A percentile compares a stretch with the other conserved stretches of the same genome.
phyloP scores from a whole-genome alignment of 2,113 vertebrate genomes.

The Camarhynchus parvulus region DNA sequence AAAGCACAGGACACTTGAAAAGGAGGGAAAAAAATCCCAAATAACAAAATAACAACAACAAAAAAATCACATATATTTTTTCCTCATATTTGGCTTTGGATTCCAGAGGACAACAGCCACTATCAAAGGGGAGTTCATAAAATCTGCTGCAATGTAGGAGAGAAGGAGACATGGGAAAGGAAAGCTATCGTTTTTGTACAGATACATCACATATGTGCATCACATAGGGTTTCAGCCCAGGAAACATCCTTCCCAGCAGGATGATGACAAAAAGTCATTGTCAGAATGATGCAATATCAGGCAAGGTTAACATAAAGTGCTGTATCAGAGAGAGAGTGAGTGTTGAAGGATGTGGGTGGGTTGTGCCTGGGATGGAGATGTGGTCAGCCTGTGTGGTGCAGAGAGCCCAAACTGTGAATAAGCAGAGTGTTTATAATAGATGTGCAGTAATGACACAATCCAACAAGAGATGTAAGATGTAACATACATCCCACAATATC shows the following conservation, averaged over 20 bases:
- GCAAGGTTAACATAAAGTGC: background rate
- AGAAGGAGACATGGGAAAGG: background rate
- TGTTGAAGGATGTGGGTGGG: background rate
- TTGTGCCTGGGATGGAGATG: background rate
- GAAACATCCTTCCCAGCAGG: background rate
- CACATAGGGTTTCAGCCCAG: background rate
- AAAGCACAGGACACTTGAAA: background rate
- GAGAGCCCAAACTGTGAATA: background rate
- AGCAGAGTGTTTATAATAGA: fast-evolving
- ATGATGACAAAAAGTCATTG: background rate
- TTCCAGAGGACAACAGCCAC: background rate
- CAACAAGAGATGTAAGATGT: background rate
- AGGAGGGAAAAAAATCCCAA: fast-evolving
- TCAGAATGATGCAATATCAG: background rate
- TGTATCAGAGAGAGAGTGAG: background rate
- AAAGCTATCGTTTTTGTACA: background rate
- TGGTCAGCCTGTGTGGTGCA: background rate
- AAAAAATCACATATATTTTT: background rate
- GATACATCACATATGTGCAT: too few relatives aligned
- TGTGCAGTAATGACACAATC: background rate
- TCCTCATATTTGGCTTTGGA: background rate
- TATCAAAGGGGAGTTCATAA: background rate
- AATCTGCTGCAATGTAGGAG: background rate
- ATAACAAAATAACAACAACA: too few relatives aligned
- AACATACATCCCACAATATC: background rate